These are phyloP conservation scores for Megaleporinus macrocephalus DNA, from an alignment of 2,113 vertebrate species.

Conservation along the genomic window DNA sequence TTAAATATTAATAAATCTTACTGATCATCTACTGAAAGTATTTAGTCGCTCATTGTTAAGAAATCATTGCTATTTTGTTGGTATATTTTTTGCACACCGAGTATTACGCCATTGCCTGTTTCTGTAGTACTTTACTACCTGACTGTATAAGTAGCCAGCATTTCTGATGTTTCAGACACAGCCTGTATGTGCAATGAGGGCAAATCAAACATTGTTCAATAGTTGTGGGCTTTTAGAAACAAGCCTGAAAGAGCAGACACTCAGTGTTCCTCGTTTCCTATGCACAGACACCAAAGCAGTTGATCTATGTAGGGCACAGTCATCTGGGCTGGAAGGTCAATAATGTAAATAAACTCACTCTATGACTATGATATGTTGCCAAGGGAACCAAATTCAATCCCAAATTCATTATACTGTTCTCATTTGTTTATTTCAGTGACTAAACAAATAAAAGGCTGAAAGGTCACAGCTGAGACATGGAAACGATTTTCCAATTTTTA, in stretches of 20 bases:
- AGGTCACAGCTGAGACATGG: conserved; percentile 58
- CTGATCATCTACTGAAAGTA: too few species aligned
- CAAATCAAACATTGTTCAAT: conserved; percentile 32
- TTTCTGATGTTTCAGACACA: too few species aligned
- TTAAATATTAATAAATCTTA: too few species aligned
- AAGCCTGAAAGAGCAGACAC: conserved; percentile 13
- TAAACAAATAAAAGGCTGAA: conserved; percentile 61
- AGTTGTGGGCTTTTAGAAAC: conserved; percentile 45
- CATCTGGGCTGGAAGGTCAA: conserved; percentile 39
- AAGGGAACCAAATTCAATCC: conserved; percentile 38
- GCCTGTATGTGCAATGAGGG: background rate
- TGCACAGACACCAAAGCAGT: conserved; percentile 27
- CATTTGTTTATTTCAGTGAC: conserved; percentile 47
- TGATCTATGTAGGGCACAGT: background rate
- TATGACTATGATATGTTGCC: conserved; percentile 34
- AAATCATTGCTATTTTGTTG: too few species aligned
- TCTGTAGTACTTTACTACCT: too few species aligned
- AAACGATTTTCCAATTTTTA: conserved; percentile 62
- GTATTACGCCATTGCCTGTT: too few species aligned
- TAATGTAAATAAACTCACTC: conserved; percentile 53
- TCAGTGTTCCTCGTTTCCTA: conserved; percentile 47
- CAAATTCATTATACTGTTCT: conserved; percentile 39
- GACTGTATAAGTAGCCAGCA: too few species aligned
- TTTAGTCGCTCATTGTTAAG: too few species aligned
- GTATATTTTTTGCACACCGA: too few species aligned